Conservation (phyloP, 1,140 invertebrate genomes). For the Musca vetustissima region DNA sequence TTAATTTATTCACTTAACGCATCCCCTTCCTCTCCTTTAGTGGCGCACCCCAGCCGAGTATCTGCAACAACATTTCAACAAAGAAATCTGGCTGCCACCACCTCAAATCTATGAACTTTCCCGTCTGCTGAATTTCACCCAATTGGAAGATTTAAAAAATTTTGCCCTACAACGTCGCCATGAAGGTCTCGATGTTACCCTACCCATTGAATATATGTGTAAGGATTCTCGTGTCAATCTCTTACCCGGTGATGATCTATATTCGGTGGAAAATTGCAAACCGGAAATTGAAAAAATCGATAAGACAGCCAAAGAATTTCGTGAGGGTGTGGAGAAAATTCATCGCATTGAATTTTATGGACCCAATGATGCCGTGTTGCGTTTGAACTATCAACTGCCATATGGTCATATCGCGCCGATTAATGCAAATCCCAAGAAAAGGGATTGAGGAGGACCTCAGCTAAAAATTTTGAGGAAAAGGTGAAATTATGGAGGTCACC, state of each 20-base stretch:
- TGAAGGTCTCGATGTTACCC: slow-evolving; percentile 50
- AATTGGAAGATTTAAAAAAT: slow-evolving; percentile 56
- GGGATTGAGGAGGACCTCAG: background rate
- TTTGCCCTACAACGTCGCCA: slow-evolving; percentile 54
- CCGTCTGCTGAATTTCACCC: slow-evolving; percentile 55
- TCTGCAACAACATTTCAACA: slow-evolving; percentile 38
- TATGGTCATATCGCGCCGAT: slow-evolving; percentile 45
- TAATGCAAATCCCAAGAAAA: slow-evolving; percentile 10
- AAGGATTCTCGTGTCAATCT: slow-evolving; percentile 48
- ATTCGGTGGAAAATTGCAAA: slow-evolving; percentile 42
- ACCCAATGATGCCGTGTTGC: slow-evolving; percentile 33
- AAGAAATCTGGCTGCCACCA: slow-evolving; percentile 56
- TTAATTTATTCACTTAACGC: background rate
- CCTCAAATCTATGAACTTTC: slow-evolving; percentile 64
- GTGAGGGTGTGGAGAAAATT: slow-evolving; percentile 35
- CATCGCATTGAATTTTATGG: slow-evolving; percentile 46
- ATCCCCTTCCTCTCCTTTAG: slow-evolving; percentile 41
- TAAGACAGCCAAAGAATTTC: slow-evolving; percentile 41
- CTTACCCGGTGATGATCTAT: slow-evolving; percentile 55
- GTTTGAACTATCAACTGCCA: slow-evolving; percentile 36
- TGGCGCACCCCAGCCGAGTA: slow-evolving; percentile 58
- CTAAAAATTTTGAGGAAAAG: no score
- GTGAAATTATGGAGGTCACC: no score
- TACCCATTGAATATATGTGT: slow-evolving; percentile 56
- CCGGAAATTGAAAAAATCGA: slow-evolving; percentile 33